Evolutionary conservation across 2,888 invertebrate species (phyloP), one percentile per base, ranked within the genome.

Genomic region (Netelia melanura): DNA sequence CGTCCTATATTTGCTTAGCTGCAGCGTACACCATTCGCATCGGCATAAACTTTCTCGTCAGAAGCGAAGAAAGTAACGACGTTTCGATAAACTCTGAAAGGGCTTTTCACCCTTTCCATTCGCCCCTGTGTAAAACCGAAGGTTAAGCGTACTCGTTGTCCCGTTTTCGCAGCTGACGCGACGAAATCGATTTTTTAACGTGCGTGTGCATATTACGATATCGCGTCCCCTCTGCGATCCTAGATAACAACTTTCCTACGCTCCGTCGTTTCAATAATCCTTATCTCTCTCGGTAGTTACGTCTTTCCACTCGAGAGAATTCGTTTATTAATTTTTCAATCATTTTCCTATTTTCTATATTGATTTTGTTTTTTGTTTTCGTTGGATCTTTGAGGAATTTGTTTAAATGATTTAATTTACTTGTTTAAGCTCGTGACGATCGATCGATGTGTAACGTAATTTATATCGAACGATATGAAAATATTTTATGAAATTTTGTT

Each of bases 111-210:
- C 25, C 25, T 76, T 44, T 5, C 52, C 17, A 44, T 54, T 23
- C 43, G 2, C 30, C n/a, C 48, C 68, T 9, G 30, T 17, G 14
- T 48, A 14, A 30, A 61, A 48, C n/a, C 48, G 48, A 71, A 71
- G 76, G 81, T 77, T 77, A 71, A 58, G 68, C 64, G 23, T 70
- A 67, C 70, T 25, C 54, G 71, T 48, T 48, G 58, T 58, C 64
- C 70, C 56, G 10, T 17, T 44, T 65, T 72, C 54, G 65, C 67
- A 77, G 82, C 77, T 77, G 82, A 77, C 77, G 71, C 70, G 72
- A 58, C 56, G 38, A 71, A 56, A 82, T 82, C 71, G 82, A 82
- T 82, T 77, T 81, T 82, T 67, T 70, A 25, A 21, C 21, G 79
- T 71, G 71, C 71, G 77, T 82, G 77, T 65, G 21, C 1, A 82